Evolutionary conservation across 2,113 vertebrate genomes (phyloP).

Genomic region (Melanerpes aurifrons): DNA sequence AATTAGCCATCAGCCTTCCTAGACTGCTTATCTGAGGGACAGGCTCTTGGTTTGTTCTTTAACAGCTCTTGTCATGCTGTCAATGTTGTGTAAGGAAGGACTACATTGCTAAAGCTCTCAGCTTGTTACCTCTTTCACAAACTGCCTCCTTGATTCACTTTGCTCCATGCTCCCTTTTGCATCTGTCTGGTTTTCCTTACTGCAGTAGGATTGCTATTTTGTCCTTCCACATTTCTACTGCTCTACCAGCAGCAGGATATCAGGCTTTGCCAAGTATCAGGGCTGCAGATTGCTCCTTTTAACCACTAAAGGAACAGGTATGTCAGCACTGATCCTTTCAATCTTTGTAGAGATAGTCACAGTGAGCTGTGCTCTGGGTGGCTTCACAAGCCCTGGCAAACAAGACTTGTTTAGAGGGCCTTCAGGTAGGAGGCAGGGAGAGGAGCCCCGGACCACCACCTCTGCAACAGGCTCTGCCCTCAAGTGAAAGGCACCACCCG

Average conservation of each 20-base stretch:
- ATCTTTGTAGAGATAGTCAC: background rate
- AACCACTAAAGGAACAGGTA: background rate
- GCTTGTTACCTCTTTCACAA: background rate
- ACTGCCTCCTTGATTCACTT: background rate
- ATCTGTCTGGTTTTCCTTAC: background rate
- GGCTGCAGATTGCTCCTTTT: background rate
- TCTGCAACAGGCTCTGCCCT: background rate
- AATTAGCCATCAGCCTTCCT: constrained; percentile 8
- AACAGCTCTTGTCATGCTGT: background rate
- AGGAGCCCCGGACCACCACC: background rate
- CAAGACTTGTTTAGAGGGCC: background rate
- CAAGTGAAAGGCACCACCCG: background rate
- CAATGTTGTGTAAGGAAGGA: background rate
- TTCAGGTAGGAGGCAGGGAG: background rate
- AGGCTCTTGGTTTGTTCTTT: background rate
- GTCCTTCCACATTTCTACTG: background rate
- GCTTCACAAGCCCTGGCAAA: background rate
- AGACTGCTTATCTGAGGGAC: background rate
- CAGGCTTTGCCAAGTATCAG: background rate
- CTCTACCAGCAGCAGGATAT: background rate
- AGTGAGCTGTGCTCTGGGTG: background rate
- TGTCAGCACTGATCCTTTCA: background rate
- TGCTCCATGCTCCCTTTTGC: background rate
- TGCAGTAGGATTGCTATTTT: background rate
- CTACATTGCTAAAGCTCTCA: background rate